These are phyloP conservation scores for Chironomus riparius DNA, from an alignment of 2,888 invertebrate genomes.

Conservation along the genomic window DNA sequence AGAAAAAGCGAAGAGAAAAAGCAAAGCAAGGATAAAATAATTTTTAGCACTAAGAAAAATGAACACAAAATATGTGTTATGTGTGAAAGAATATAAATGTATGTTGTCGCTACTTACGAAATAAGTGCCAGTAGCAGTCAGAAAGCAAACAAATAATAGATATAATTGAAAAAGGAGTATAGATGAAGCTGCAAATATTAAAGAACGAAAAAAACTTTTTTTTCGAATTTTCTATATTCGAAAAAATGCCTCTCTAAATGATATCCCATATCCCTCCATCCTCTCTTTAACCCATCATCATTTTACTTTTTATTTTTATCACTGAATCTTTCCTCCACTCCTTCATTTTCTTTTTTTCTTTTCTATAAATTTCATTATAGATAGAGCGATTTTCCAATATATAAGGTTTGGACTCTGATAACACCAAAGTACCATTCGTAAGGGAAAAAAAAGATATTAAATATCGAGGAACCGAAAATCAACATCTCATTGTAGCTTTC, in stretches of 20 bases:
- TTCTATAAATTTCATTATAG: no score
- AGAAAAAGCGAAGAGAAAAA: slow-evolving; percentile 1
- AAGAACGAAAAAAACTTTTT: no score
- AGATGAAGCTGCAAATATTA: no score
- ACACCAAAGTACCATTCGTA: not conserved
- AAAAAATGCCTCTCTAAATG: not conserved
- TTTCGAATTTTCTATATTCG: not conserved
- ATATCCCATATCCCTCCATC: not conserved
- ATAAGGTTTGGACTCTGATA: not conserved
- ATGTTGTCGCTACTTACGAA: not conserved
- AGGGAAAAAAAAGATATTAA: not conserved
- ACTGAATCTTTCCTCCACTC: no score
- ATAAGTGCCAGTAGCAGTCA: not conserved
- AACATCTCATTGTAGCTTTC: not conserved
- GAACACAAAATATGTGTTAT: no score
- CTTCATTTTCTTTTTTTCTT: no score
- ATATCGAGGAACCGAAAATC: not conserved
- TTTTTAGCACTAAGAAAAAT: no score
- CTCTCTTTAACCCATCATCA: not conserved
- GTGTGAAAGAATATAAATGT: no score
- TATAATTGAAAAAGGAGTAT: not conserved
- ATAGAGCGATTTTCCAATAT: no score
- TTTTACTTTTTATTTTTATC: no score
- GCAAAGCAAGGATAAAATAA: not conserved
- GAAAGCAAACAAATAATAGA: not conserved